Evolutionary conservation across 2,888 invertebrate genomes (phyloP).

Genomic region (Xestia c-nigrum): DNA sequence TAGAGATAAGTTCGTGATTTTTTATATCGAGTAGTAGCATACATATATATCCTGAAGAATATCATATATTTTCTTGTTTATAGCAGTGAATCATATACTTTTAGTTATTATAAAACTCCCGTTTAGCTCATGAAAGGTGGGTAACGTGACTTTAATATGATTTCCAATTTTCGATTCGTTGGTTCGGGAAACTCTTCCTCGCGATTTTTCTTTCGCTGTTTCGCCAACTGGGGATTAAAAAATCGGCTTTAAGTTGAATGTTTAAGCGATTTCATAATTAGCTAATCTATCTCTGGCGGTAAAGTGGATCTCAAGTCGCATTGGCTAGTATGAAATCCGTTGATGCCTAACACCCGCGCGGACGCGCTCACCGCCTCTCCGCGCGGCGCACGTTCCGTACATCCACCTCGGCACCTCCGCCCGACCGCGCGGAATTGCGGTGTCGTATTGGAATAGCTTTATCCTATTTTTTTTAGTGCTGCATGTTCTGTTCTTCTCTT

Average conservation of each 20-base stretch:
- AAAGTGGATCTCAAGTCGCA: too few species aligned
- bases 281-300: neutral
- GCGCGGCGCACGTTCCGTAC: neutral
- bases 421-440: neutral
- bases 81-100: too few species aligned
- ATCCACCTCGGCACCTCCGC: neutral
- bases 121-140: too few species aligned
- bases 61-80: too few species aligned
- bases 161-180: too few species aligned
- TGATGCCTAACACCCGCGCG: neutral
- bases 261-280: neutral
- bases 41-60: too few species aligned
- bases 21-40: too few species aligned
- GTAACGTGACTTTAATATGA: too few species aligned
- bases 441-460: neutral
- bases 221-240: neutral
- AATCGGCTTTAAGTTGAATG: neutral
- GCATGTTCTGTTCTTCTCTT: neutral
- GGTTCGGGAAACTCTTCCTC: too few species aligned
- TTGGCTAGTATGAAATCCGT: too few species aligned
- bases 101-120: too few species aligned
- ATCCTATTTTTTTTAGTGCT: neutral
- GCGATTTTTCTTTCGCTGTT: neutral
- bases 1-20: too few species aligned
- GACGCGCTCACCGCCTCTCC: neutral